Evolutionary conservation across 2,113 vertebrate species (phyloP).

Genomic region (Azemiops feae): DNA sequence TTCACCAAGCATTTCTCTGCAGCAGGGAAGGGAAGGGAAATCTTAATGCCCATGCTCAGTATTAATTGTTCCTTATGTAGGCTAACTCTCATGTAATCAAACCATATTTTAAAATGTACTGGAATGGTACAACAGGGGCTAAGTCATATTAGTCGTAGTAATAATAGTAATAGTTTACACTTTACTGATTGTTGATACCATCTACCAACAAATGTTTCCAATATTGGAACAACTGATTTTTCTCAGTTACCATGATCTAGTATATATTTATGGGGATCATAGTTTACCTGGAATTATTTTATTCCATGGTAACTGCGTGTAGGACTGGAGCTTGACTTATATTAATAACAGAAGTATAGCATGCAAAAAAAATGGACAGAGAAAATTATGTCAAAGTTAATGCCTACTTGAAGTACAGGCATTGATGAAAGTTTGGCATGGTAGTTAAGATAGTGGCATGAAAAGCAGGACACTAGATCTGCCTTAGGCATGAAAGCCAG

Average conservation of each 20-base stretch:
- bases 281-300: not conserved
- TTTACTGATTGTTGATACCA: not conserved
- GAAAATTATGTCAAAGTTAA: not conserved
- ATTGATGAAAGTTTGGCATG: too few species aligned
- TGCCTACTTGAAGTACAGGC: not conserved
- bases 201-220: not conserved
- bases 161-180: not conserved
- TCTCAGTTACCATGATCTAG: not conserved
- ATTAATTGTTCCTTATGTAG: slow-evolving; percentile 16
- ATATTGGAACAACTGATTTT: not conserved
- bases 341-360: not conserved
- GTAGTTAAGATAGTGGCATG: too few species aligned
- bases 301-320: not conserved
- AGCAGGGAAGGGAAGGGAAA: not conserved
- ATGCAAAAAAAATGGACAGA: not conserved
- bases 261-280: not conserved
- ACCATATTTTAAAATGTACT: not conserved
- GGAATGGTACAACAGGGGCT: fast-evolving
- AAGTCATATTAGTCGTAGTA: too few species aligned
- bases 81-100: not conserved
- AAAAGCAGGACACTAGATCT: too few species aligned
- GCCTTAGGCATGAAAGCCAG: too few species aligned
- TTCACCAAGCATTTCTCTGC: slow-evolving; percentile 21
- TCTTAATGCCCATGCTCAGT: not conserved
- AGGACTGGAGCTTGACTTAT: not conserved